Base-by-base conservation (phyloP, 2,888 invertebrate genomes). In the Spodoptera exigua region DNA sequence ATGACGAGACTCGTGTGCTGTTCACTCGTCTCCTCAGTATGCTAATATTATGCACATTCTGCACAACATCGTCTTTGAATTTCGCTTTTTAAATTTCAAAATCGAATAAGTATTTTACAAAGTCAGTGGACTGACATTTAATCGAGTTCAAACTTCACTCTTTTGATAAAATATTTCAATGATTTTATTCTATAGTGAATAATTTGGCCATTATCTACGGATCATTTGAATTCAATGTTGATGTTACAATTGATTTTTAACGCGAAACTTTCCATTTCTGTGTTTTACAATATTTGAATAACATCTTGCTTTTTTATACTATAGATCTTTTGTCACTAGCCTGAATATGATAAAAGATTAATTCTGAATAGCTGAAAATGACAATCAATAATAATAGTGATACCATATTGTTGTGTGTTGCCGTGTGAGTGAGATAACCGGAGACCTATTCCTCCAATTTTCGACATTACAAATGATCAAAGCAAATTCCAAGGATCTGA, bases 31-130 rank as follows among this genome's bases (percentile, higher is more conserved):
- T 49, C 44, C 49, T 35, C 44, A 43, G 37, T 70, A 74, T 71
- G 71, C 53, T 48, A 74, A 74, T 74, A 51, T 61, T 55, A 68
- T 74, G 59, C 68, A 51, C 56, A 68, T 60, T 59, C 51, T 10
- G 37, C 5, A 13, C 51, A 36, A 43, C 17, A 39, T 7, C 35
- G 41, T 36, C 40, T 39, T 43, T 58, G 14, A 64, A 74, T 74
- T 74, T 74, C 68, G 64, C 60, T 71, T 74, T 69, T 64, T 36
- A 35, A n/a, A 7, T 64, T 70, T 55, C 59, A 64, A 70, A 63
- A 57, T n/a, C n/a, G 48, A 34, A 52, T 55, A 55, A n/a, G n/a
- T n/a, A 58, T 49, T 52, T 3, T 43, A 59, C 41, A 27, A 13
- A n/a, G 13, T 32, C 14, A 43, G 35, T 35, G 32, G 52, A 52